Base-by-base conservation (phyloP, 2,113 vertebrate species). In the Tichodroma muraria region DNA sequence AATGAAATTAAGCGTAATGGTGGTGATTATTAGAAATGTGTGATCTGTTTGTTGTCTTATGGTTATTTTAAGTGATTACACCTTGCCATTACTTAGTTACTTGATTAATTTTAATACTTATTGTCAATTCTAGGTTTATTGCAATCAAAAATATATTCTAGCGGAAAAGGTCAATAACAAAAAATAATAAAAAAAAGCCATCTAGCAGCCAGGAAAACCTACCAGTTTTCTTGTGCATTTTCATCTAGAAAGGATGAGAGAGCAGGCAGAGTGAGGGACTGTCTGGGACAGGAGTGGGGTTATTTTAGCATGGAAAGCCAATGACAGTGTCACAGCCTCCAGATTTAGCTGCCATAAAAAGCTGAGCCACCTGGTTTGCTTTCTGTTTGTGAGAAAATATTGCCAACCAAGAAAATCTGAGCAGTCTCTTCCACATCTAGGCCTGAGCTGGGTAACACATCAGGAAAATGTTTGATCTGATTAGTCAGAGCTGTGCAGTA, bases 391-490 rank as follows among this genome's bases (percentile, higher is more conserved):
- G 57, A 78, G 24, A 42, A 75, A 78, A 42, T 22, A 11, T 11
- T 47, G 20, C n/a, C 28, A 61, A 3, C 17, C 33, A 47, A 75
- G 37, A 49, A 52, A 38, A 59, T 61, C 42, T 57, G 47, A 49
- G 52, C 27, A 38, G 37, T 16, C 24, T 65, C 27, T 63, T 59
- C 42, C 57, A 25, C 30, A 21, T 11, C 33, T n/a, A 21, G 60
- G 27, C 77, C 57, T 70, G 44, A 56, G 25, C n/a, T 72, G 71
- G 18, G 20, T 33, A 49, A 78, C 6, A 21, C 13, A 49, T n/a
- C 3, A 33, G 57, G 52, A 47, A 38, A 44, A 42, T 0, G 0
- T 17, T 9, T 54, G n/a, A 30, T 54, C 23, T 6, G 1, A n/a
- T n/a, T 31, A 50, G 14, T 45, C 49, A 35, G 70, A 59, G 31